These are phyloP conservation scores for Dolichomitus sp. DNA, from an alignment of 2,888 invertebrate species.

Conservation along the genomic window DNA sequence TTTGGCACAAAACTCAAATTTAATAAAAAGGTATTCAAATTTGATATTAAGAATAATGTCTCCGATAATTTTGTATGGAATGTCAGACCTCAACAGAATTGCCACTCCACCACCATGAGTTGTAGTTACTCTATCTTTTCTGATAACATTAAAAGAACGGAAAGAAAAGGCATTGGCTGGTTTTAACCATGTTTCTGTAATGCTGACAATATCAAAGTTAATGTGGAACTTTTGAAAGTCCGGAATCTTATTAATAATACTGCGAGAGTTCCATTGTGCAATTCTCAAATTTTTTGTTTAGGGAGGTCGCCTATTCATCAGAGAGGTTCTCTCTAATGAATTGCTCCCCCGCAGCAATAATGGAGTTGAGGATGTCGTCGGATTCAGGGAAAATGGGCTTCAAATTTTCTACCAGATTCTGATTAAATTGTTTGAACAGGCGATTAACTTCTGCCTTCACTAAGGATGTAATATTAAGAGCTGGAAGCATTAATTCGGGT, in stretches of 20 bases:
- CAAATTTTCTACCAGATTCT: background rate
- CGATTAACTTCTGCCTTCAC: background rate
- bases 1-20: background rate
- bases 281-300: background rate
- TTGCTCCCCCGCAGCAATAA: conserved; percentile 28
- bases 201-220: background rate
- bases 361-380: background rate
- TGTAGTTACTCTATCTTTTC: background rate
- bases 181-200: conserved; percentile 6
- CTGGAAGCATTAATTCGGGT: background rate
- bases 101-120: conserved; percentile 1
- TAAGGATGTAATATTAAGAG: background rate
- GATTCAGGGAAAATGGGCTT: background rate
- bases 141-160: background rate
- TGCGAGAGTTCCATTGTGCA: background rate
- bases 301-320: background rate
- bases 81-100: background rate
- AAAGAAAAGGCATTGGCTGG: background rate
- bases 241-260: background rate
- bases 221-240: background rate
- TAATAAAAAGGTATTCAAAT: conserved; percentile 3
- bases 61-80: background rate
- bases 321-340: background rate
- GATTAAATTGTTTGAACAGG: background rate
- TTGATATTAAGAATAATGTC: background rate